Conservation (phyloP, 2,888 invertebrate genomes). For the Eurytoma californica region DNA sequence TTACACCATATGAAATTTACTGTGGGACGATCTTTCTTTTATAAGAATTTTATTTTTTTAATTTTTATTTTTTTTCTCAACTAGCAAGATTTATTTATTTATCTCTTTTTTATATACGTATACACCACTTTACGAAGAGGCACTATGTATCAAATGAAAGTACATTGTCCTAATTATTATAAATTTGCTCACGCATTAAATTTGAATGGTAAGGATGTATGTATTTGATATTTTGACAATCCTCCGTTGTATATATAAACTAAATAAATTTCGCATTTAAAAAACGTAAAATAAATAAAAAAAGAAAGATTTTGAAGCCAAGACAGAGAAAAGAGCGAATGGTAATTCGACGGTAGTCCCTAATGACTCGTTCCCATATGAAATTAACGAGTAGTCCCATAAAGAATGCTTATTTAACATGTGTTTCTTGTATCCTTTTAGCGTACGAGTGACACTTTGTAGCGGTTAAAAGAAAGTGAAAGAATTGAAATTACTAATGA, state of each 20-base stretch:
- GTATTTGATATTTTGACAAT: constrained; percentile 55
- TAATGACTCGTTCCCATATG: background rate
- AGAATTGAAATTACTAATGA: constrained; percentile 44
- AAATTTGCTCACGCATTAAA: constrained; percentile 37
- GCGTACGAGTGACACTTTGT: background rate
- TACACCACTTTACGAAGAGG: constrained; percentile 19
- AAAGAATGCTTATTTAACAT: constrained; percentile 36
- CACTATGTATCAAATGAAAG: constrained; percentile 25
- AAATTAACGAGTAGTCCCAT: constrained; percentile 12
- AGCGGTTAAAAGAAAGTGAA: constrained; percentile 7
- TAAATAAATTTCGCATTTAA: constrained; percentile 49
- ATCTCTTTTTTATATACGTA: constrained; percentile 11
- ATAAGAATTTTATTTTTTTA: constrained; percentile 30
- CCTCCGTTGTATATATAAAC: constrained; percentile 49
- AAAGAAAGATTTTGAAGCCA: constrained; percentile 8
- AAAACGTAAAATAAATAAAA: constrained; percentile 22
- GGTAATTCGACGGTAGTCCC: background rate
- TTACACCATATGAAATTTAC: constrained; percentile 5
- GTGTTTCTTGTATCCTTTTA: constrained; percentile 24
- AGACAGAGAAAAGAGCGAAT: constrained; percentile 20
- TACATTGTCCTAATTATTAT: constrained; percentile 46
- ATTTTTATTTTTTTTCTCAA: constrained; percentile 11
- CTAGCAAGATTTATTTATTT: constrained; percentile 11
- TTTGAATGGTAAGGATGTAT: constrained; percentile 48
- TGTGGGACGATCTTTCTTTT: constrained; percentile 9